These are phyloP conservation scores for Myiotriccus ornatus DNA, from an alignment of 2,797 vertebrate genomes.

Conservation along the genomic window DNA sequence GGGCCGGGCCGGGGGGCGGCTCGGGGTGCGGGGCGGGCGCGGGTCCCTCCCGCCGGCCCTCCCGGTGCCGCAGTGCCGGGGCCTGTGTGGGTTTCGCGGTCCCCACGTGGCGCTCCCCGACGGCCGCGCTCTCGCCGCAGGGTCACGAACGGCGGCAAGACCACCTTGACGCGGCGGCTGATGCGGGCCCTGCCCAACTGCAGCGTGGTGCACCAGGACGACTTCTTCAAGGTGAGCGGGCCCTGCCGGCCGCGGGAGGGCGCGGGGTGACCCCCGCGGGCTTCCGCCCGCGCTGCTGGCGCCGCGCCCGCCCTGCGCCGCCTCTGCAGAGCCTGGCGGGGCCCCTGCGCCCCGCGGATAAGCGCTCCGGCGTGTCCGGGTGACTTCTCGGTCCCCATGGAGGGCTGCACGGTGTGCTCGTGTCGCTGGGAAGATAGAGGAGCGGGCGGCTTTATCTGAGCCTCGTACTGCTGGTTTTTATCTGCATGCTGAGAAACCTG, in stretches of 20 bases:
- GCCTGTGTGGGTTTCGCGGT: not conserved
- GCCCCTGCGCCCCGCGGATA: not conserved
- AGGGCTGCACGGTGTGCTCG: fast-evolving
- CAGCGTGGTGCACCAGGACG: constrained; percentile 91
- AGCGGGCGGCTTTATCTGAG: not conserved
- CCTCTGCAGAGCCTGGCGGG: not conserved
- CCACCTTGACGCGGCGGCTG: constrained; percentile 85
- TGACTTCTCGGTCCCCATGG: fast-evolving
- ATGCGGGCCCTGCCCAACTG: constrained; percentile 86
- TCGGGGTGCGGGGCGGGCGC: not conserved
- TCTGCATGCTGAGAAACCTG: not conserved
- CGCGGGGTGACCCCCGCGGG: not conserved
- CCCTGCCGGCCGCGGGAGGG: not conserved
- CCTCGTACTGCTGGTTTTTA: not conserved
- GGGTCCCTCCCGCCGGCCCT: too few species aligned
- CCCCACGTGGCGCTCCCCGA: not conserved
- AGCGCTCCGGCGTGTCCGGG: fast-evolving
- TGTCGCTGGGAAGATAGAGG: not conserved
- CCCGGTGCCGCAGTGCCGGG: not conserved
- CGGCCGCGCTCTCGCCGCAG: constrained; percentile 59
- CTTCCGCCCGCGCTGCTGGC: not conserved
- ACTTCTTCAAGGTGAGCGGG: constrained; percentile 90
- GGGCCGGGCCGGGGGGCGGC: not conserved
- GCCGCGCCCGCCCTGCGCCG: not conserved
- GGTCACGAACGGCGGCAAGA: constrained; percentile 91